phyloP scores from a whole-genome alignment of 2,888 invertebrate species.

The Bombyx huttoni region DNA sequence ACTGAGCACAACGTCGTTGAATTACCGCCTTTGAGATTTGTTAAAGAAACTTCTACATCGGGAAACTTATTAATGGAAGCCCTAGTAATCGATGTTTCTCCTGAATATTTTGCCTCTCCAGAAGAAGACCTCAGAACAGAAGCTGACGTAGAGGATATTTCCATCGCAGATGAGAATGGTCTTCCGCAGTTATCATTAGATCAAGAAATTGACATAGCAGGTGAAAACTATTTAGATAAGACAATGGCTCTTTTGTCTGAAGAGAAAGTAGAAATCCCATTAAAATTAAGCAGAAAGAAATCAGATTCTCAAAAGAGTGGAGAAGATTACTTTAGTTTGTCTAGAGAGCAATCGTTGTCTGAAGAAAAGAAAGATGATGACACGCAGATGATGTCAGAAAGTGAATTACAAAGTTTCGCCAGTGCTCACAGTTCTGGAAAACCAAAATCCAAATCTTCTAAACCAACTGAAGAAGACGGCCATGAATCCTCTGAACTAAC shows the following conservation, averaged over 20 bases:
- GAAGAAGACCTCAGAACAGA: slow-evolving; percentile 88
- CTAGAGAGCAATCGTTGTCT: slow-evolving; percentile 73
- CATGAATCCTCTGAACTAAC: slow-evolving; percentile 40
- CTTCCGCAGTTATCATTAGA: slow-evolving; percentile 58
- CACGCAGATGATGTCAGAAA: slow-evolving; percentile 69
- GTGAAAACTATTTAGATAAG: slow-evolving; percentile 71
- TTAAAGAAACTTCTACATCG: slow-evolving; percentile 90
- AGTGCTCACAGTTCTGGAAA: slow-evolving; percentile 75
- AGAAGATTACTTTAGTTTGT: slow-evolving; percentile 77
- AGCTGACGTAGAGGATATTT: slow-evolving; percentile 88
- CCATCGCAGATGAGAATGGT: slow-evolving; percentile 82
- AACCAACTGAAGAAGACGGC: slow-evolving; percentile 37
- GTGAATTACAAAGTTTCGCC: slow-evolving; percentile 77
- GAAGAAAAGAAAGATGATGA: slow-evolving; percentile 75
- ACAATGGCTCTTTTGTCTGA: slow-evolving; percentile 58
- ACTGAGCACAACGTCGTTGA: slow-evolving; percentile 88
- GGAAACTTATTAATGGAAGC: slow-evolving; percentile 93
- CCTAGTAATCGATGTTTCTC: slow-evolving; percentile 89
- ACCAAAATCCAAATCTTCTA: slow-evolving; percentile 41
- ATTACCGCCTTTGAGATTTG: slow-evolving; percentile 87
- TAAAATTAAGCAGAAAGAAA: slow-evolving; percentile 76
- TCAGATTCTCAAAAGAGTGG: slow-evolving; percentile 74
- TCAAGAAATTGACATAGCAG: slow-evolving; percentile 63
- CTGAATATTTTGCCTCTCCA: slow-evolving; percentile 84
- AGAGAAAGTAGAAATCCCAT: slow-evolving; percentile 68